These are phyloP conservation scores for Eufriesea mexicana DNA, from an alignment of 1,140 invertebrate species.

Conservation along the genomic window DNA sequence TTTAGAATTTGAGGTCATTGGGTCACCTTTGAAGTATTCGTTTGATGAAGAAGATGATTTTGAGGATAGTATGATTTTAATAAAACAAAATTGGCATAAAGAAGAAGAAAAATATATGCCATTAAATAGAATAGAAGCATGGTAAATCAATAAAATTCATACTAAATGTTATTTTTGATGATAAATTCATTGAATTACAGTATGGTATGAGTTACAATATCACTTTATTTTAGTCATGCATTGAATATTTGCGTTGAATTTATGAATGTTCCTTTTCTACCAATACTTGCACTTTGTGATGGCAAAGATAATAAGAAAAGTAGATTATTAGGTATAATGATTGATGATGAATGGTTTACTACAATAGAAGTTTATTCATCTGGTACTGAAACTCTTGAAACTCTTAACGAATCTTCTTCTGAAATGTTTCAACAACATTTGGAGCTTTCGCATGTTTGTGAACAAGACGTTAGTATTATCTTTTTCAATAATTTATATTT, in stretches of 20 bases:
- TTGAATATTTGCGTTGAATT: slow-evolving; percentile 44
- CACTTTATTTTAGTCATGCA: slow-evolving; percentile 34
- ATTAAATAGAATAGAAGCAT: slow-evolving; percentile 61
- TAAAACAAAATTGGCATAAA: slow-evolving; percentile 66
- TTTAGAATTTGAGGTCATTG: slow-evolving; percentile 67
- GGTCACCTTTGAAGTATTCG: slow-evolving; percentile 70
- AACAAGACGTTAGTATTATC: slow-evolving; percentile 60
- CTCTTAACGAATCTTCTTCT: slow-evolving; percentile 49
- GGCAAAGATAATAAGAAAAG: slow-evolving; percentile 60
- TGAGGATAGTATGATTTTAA: slow-evolving; percentile 56
- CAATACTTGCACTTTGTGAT: slow-evolving; percentile 73
- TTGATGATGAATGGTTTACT: slow-evolving; percentile 63
- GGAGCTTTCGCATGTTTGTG: slow-evolving; percentile 39
- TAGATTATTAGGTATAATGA: slow-evolving; percentile 66
- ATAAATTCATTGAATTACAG: neutral
- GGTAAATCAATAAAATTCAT: slow-evolving; percentile 42
- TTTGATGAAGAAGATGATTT: slow-evolving; percentile 61
- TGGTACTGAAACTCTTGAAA: slow-evolving; percentile 47
- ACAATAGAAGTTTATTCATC: slow-evolving; percentile 63
- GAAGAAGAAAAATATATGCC: slow-evolving; percentile 69
- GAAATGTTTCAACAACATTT: slow-evolving; percentile 58
- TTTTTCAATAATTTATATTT: neutral
- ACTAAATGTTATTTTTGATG: neutral
- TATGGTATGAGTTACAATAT: neutral
- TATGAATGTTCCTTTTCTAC: slow-evolving; percentile 44